phyloP scores from a whole-genome alignment of 2,797 vertebrate species.

The Falco berigora region DNA sequence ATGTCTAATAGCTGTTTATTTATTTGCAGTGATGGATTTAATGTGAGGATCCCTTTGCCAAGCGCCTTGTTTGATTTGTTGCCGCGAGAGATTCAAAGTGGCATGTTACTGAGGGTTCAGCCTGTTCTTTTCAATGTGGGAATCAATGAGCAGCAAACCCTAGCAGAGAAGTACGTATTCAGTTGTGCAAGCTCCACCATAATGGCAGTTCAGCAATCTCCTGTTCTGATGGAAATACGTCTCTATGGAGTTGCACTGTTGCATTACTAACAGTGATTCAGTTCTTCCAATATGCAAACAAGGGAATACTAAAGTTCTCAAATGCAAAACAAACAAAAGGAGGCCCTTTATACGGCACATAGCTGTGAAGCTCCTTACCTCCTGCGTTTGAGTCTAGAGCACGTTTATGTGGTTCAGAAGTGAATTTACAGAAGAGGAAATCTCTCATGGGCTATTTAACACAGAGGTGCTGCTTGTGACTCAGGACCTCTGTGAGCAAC shows the following conservation, averaged over 20 bases:
- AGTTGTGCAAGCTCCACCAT: neutral
- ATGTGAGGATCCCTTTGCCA: constrained; percentile 91
- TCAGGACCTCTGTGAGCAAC: neutral
- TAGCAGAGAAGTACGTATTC: constrained; percentile 90
- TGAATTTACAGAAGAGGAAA: neutral
- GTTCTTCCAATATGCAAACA: neutral
- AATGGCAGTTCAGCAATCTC: neutral
- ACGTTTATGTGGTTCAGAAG: neutral
- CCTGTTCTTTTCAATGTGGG: constrained; percentile 96
- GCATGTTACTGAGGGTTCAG: constrained; percentile 96
- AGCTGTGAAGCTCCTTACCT: neutral
- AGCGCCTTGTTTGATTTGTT: constrained; percentile 88
- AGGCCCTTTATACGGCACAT: neutral
- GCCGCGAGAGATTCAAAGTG: constrained; percentile 95
- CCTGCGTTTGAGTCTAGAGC: neutral
- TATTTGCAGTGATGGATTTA: constrained; percentile 84
- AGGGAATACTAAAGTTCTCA: neutral
- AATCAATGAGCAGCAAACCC: constrained; percentile 97
- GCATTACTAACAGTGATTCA: neutral
- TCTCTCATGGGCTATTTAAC: neutral
- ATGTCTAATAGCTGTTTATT: neutral
- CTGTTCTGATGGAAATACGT: neutral
- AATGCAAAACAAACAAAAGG: neutral
- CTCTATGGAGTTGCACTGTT: neutral
- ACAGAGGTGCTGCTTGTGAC: neutral